A percentile compares a stretch with the other conserved stretches of the same genome.
Evolutionary conservation across 2,797 vertebrate species (phyloP).

Genomic region (Lepus townsendii): DNA sequence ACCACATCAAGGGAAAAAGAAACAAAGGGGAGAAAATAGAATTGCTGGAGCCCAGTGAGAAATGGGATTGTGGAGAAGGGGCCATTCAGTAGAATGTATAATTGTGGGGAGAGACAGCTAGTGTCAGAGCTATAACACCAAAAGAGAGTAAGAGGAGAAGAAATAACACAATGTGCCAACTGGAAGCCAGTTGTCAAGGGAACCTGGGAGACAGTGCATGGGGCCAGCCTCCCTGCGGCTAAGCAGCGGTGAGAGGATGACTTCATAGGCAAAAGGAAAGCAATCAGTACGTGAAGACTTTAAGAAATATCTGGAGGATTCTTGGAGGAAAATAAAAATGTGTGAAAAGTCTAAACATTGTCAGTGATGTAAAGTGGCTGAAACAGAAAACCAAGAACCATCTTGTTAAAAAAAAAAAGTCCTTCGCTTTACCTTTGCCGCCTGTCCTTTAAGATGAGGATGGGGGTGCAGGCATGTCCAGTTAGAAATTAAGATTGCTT

Average conservation of each 20-base stretch:
- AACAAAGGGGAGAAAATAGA: neutral
- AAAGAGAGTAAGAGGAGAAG: neutral
- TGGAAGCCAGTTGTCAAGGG: neutral
- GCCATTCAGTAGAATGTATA: neutral
- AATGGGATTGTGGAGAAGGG: neutral
- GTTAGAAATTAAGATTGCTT: slow-evolving; percentile 41
- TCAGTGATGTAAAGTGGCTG: neutral
- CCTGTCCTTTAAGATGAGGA: slow-evolving; percentile 12
- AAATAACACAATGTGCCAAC: neutral
- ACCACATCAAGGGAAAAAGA: neutral
- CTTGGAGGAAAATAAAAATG: neutral
- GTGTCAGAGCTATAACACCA: neutral
- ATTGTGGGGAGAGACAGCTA: neutral
- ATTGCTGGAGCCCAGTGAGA: neutral
- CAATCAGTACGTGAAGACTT: neutral
- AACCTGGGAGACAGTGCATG: neutral
- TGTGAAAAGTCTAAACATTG: slow-evolving; percentile 4
- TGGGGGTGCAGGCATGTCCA: slow-evolving; percentile 22
- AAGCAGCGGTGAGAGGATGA: neutral
- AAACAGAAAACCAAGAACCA: slow-evolving; percentile 32
- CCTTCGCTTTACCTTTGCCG: neutral
- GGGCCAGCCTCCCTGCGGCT: neutral
- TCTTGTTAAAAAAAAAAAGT: neutral
- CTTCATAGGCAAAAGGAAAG: neutral
- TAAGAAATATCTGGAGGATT: neutral